Conservation (phyloP, 1,140 invertebrate genomes). For the Neodiprion lecontei region DNA sequence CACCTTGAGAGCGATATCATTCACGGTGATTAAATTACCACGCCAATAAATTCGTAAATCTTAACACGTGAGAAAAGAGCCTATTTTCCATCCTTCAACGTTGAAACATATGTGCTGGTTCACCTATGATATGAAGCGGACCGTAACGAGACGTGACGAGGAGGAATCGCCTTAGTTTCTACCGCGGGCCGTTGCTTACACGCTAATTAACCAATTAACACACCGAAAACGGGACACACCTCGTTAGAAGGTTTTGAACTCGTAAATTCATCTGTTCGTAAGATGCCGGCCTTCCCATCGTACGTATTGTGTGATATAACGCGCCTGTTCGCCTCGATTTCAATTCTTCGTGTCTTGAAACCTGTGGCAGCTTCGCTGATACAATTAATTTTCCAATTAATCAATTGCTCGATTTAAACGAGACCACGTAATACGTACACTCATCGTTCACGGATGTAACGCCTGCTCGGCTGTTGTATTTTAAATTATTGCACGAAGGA, state of each 20-base stretch:
- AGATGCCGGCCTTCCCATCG: not conserved
- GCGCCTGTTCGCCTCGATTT: no score
- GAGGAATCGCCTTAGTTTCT: not conserved
- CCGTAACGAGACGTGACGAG: not conserved
- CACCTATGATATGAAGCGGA: not conserved
- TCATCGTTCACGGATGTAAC: no score
- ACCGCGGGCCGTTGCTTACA: not conserved
- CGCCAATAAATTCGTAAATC: no score
- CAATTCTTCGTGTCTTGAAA: no score
- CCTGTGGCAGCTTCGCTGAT: not conserved
- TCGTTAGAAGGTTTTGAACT: not conserved
- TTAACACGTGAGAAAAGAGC: no score
- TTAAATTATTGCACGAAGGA: no score
- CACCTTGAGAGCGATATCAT: no score
- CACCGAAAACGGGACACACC: not conserved
- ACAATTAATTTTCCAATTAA: not conserved
- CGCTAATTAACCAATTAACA: slow-evolving; percentile 5
- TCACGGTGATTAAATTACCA: no score
- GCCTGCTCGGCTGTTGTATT: no score
- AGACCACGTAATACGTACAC: no score
- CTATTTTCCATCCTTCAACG: no score
- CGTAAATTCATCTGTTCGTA: not conserved
- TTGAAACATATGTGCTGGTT: no score
- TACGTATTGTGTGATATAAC: not conserved
- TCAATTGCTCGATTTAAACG: not conserved